phyloP scores from a whole-genome alignment of 2,113 vertebrate genomes.

The Calidris pygmaea region DNA sequence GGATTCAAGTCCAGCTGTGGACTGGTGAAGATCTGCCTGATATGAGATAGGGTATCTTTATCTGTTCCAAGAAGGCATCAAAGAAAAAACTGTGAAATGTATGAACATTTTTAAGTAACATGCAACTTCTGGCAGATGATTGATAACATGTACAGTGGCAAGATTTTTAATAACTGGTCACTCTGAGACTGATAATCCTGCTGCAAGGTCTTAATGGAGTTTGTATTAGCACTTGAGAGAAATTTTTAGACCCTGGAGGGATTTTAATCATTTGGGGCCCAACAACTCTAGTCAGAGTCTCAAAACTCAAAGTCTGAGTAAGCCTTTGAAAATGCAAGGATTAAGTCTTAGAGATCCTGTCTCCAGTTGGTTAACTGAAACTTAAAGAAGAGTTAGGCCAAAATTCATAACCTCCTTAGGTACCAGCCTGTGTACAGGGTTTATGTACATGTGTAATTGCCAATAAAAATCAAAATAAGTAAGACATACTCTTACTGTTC shows the following conservation, averaged over 20 bases:
- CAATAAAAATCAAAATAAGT: constrained; percentile 31
- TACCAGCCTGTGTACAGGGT: constrained; percentile 49
- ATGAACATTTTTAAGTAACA: constrained; percentile 23
- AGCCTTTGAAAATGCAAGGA: constrained; percentile 41
- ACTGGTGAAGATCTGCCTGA: constrained; percentile 86
- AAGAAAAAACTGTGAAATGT: constrained; percentile 50
- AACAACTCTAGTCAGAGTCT: background rate
- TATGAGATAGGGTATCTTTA: constrained; percentile 79
- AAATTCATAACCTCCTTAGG: constrained; percentile 39
- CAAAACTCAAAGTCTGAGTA: constrained; percentile 17
- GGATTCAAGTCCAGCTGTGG: constrained; percentile 86
- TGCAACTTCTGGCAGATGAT: background rate
- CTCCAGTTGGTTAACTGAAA: constrained; percentile 14
- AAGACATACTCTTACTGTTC: background rate
- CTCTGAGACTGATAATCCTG: background rate
- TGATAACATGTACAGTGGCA: background rate
- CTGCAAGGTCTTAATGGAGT: background rate
- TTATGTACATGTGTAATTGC: constrained; percentile 14
- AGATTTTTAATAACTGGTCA: background rate
- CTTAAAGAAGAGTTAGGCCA: constrained; percentile 10
- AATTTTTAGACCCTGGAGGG: background rate
- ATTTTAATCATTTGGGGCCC: background rate
- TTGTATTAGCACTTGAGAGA: background rate
- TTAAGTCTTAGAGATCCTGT: constrained; percentile 18
- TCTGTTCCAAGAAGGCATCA: constrained; percentile 73